Evolutionary conservation across 2,797 vertebrate species (phyloP), one percentile per base, ranked within the genome.

Genomic region (Arrhamphus sclerolepis): DNA sequence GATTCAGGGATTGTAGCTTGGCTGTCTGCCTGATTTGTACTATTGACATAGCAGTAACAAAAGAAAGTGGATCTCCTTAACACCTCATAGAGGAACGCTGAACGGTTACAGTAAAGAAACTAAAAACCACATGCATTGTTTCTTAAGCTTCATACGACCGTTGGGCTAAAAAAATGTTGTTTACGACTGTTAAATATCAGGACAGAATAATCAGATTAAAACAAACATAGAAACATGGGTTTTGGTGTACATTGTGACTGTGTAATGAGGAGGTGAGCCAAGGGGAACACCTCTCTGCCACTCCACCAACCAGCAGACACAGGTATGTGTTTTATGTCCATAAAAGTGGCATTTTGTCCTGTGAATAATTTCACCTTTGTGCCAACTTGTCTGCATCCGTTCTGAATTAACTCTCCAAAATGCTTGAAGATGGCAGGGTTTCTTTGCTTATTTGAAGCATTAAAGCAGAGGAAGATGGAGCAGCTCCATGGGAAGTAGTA

Each of bases 21-120:
- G 78, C 75, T 66, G 62, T 60, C 64, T 75, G 78, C 72, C 79
- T 62, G 78, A 76, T 75, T 78, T 71, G 66, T 68, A 68, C 71
- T 47, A 59, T 82, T 66, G 71, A 78, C 77, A 31, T 70, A 65
- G 28, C 58, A 5, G 69, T 73, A 70, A 86, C 70, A 75, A 70
- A 72, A 57, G 47, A 47, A 53, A 66, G 70, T 38, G 61, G 64
- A 70, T 80, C 72, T 61, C 58, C 48, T 61, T 60, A 22, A 56
- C 62, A 59, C 53, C 53, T 62, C 49, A 40, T 56, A 50, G 56
- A 61, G 58, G 17, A 38, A 26, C 63, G 46, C 65, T 66, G 51
- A 19, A 46, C 57, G 60, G 70, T 34, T 47, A 48, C 18, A 39
- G 46, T 20, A 58, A 66, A 69, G 34, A 54, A 41, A 31, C 29